Base-by-base conservation (phyloP, 2,888 invertebrate species). In the Eustalomyia histrio region DNA sequence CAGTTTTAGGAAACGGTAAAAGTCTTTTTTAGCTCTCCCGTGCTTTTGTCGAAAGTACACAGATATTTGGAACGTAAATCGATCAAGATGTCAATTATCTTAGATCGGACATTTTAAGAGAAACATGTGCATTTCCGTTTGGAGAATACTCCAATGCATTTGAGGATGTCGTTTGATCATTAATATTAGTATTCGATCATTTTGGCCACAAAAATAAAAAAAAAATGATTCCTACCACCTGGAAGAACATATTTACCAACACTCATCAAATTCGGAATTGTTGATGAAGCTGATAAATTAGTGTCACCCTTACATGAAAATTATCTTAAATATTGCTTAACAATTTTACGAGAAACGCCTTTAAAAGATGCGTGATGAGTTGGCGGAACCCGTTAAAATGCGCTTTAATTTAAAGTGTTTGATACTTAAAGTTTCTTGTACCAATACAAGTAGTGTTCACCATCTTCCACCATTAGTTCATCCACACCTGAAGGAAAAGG, bases 401-500 rank as follows among this genome's bases (percentile, higher is more conserved):
- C 47, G 43, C 58, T 52, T 64, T n/a, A 58, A 18, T 16, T 52
- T 17, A 35, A 35, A 24, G n/a, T 71, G 52, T 65, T 18, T 60
- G 61, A 52, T 69, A 76, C 86, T 94, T 95, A 97, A 91, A 97
- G 92, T 91, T 97, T 96, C 92, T 97, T 97, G 92, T 97, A 97
- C 97, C 97, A 97, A 91, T 97, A 97, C 63, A 97, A 92, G 88
- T 96, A 97, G 88, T 96, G 95, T 88, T 97, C 96, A 18, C 96
- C 96, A 86, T 97, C 96, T 91, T 96, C 95, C 35, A 97, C 96
- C 87, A 95, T 92, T 84, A 97, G 91, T 87, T 97, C 97, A 88
- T 97, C 97, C 39, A 97, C 97, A 87, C 97, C 97, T 90, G 63
- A 0, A 82, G 83, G 39, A 68, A 55, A 57, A 50, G n/a, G 17